Percentiles rank a stretch among this genome's conserved stretches.
Conservation (phyloP, 2,113 vertebrate genomes). For the Poeciliopsis occidentalis region DNA sequence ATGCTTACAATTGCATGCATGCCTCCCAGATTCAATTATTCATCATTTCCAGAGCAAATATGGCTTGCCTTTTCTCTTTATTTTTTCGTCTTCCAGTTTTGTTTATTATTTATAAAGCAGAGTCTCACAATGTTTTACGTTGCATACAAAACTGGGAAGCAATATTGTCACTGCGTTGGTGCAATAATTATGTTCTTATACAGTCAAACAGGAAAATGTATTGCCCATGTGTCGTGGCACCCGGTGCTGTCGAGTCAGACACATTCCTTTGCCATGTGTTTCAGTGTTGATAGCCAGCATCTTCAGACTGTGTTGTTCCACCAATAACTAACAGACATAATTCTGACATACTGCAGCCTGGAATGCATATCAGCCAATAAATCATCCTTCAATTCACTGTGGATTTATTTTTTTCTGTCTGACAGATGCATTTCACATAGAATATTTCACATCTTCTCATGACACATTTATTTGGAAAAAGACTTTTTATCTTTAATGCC, state of each 20-base stretch:
- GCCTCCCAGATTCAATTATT: constrained; percentile 78
- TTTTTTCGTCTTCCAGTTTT: constrained; percentile 42
- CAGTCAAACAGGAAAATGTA: constrained; percentile 56
- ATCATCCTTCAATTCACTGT: constrained; percentile 11
- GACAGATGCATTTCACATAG: no score
- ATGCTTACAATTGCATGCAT: constrained; percentile 49
- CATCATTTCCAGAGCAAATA: constrained; percentile 75
- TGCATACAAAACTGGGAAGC: constrained; percentile 64
- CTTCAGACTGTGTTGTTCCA: constrained; percentile 38
- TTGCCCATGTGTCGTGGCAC: constrained; percentile 34
- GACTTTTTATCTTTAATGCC: constrained; percentile 32
- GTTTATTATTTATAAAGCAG: constrained; percentile 77
- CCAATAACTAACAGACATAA: constrained; percentile 30
- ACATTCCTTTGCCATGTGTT: constrained; percentile 50
- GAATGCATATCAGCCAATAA: constrained; percentile 31
- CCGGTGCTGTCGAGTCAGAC: constrained; percentile 28
- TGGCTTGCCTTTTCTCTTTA: constrained; percentile 63
- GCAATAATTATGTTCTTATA: constrained; percentile 75
- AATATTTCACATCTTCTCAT: constrained; percentile 37
- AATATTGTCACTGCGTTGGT: constrained; percentile 72
- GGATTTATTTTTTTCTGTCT: constrained; percentile 16
- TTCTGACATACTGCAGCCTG: constrained; percentile 26
- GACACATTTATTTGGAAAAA: constrained; percentile 48
- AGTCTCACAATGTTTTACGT: constrained; percentile 66
- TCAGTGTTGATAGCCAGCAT: constrained; percentile 32